Base-by-base conservation (phyloP, 2,797 vertebrate genomes). In the Glyptemys insculpta region DNA sequence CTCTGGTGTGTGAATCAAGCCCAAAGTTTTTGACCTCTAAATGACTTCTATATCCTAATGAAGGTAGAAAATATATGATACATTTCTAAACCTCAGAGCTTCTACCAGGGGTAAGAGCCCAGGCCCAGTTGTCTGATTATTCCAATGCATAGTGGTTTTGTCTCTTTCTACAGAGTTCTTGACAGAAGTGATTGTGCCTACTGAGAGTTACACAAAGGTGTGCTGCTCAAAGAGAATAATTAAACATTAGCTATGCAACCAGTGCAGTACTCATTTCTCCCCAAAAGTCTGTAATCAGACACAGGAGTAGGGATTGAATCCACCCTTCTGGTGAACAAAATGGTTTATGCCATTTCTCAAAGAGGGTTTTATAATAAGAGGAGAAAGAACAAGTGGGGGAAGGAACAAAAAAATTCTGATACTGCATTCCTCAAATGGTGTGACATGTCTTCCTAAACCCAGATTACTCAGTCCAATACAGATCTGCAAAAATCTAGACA, bases 361-460 rank as follows among this genome's bases (percentile, higher is more conserved):
- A 72, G n/a, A 87, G 62, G 8, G 3, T 7, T 21, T 92, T 34
- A 41, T 16, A 31, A 18, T 49, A 78, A 78, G 27, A 44, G 15
- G 31, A 31, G 44, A 49, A 78, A 78, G 74, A 78, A 31, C 74
- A 31, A 49, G 3, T 34, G 6, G 29, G 14, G 16, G 27, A 78
- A 78, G 49, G 44, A 78, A 31, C 74, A 49, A 49, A 16, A 78
- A 27, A 9, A 76, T 31, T 47, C 15, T 5, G 6, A 49, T 78
- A 49, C 29, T 31, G 74, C 25, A 18, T 78, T 49, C 74, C 14
- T 6, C 6, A 47, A 49, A 29, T 29, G 29, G 44, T 47, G 27
- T 83, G 91, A 88, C 91, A 79, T 29, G 95, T 96, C 89, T 74
- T 96, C 44, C 37, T 93, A 94, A 96, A 87, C 80, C 37, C 34